Conservation (phyloP, 2,113 vertebrate species). For the Myxocyprinus asiaticus region DNA sequence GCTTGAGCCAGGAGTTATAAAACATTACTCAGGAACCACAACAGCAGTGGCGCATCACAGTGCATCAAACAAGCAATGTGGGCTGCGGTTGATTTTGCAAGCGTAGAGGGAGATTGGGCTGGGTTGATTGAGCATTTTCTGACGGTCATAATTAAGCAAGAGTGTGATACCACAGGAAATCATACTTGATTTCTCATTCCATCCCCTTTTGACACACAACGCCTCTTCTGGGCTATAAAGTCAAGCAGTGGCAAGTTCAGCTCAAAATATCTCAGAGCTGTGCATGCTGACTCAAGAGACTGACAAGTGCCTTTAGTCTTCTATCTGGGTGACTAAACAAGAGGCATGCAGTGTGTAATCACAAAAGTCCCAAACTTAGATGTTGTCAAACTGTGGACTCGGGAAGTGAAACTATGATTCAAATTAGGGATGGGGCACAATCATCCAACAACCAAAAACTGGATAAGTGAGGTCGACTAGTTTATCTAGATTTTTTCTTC, state of each 20-base stretch:
- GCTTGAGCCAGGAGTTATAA: not conserved
- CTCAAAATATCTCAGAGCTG: slow-evolving; percentile 23
- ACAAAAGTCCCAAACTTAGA: no score
- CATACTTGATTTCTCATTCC: slow-evolving; percentile 9
- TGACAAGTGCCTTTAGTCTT: not conserved
- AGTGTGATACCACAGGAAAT: slow-evolving; percentile 39
- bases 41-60: not conserved
- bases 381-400: no score
- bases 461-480: no score
- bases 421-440: no score
- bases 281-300: not conserved
- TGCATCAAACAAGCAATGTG: not conserved
- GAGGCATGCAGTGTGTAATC: no score
- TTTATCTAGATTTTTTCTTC: no score
- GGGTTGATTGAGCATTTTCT: not conserved
- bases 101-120: not conserved
- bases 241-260: not conserved
- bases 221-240: slow-evolving; percentile 41
- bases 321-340: not conserved
- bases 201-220: slow-evolving; percentile 26
- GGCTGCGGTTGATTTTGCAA: not conserved
- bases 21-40: not conserved
- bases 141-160: slow-evolving; percentile 20
- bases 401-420: no score
- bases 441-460: no score